phyloP scores from a whole-genome alignment of 2,888 invertebrate species.

The Acrocera orbiculus region DNA sequence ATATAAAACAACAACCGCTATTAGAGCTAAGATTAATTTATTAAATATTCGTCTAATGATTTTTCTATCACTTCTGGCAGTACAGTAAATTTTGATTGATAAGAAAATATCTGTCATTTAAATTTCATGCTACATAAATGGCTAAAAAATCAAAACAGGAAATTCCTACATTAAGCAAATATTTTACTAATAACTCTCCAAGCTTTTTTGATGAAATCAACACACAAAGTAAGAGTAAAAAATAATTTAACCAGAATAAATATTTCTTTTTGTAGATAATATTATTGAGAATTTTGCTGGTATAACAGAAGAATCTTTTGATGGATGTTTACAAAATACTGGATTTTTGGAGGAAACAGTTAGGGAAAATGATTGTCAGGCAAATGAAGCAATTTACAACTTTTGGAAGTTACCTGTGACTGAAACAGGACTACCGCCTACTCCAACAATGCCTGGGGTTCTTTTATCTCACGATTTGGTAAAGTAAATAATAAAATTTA shows the following conservation, averaged over 20 bases:
- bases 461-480: slow-evolving; percentile 68
- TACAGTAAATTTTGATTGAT: too few relatives aligned
- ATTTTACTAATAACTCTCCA: slow-evolving; percentile 30
- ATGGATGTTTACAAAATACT: slow-evolving; percentile 23
- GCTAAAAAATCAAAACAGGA: too few relatives aligned
- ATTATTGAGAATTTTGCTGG: background rate
- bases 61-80: too few relatives aligned
- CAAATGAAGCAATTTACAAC: slow-evolving; percentile 25
- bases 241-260: background rate
- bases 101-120: too few relatives aligned
- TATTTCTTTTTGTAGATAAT: background rate
- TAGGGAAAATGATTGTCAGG: slow-evolving; percentile 21
- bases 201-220: slow-evolving; percentile 30
- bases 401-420: slow-evolving; percentile 22
- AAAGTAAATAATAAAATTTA: slow-evolving; percentile 18
- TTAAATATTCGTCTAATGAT: too few relatives aligned
- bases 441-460: slow-evolving; percentile 68
- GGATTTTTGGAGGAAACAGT: slow-evolving; percentile 22
- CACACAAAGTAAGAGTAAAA: slow-evolving; percentile 7
- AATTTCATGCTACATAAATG: too few relatives aligned
- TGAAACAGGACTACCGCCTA: slow-evolving; percentile 16
- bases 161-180: slow-evolving; percentile 29
- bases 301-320: slow-evolving; percentile 18
- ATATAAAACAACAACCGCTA: too few relatives aligned
- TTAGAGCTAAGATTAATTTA: too few relatives aligned